Conservation (phyloP, 2,888 invertebrate genomes). For the Antheraea yamamai region DNA sequence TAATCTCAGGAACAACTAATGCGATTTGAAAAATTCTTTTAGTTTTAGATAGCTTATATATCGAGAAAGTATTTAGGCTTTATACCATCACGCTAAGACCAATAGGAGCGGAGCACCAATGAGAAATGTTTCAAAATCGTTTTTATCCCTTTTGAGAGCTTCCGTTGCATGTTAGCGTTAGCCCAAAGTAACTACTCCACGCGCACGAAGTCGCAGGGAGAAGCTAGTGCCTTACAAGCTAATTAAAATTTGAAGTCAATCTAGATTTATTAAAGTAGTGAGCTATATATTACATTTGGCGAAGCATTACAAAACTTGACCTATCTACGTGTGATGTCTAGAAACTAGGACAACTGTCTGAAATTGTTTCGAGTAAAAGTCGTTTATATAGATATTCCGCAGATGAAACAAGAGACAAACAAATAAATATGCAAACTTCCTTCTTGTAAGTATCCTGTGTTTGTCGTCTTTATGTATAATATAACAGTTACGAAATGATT, state of each 20-base stretch:
- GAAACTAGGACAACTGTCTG: constrained; percentile 16
- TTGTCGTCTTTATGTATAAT: not conserved
- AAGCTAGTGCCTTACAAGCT: no score
- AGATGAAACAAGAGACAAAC: constrained; percentile 30
- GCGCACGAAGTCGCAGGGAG: no score
- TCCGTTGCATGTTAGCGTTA: no score
- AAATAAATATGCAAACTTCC: constrained; percentile 27
- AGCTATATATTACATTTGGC: not conserved
- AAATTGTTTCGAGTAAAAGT: constrained; percentile 27
- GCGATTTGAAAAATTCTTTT: no score
- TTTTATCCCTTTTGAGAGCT: no score
- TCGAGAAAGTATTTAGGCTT: no score
- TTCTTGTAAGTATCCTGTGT: constrained; percentile 11
- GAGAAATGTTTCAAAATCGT: no score
- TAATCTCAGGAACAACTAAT: no score
- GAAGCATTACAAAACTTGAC: not conserved
- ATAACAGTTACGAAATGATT: constrained; percentile 1
- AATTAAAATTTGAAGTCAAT: not conserved
- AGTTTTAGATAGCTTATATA: no score
- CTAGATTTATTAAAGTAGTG: not conserved
- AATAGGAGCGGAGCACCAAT: no score
- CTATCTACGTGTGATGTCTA: constrained; percentile 8
- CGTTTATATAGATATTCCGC: constrained; percentile 28
- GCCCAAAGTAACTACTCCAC: no score
- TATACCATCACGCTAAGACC: no score